These are phyloP conservation scores for Cheilosia soror DNA, from an alignment of 2,888 invertebrate species.

Conservation along the genomic window DNA sequence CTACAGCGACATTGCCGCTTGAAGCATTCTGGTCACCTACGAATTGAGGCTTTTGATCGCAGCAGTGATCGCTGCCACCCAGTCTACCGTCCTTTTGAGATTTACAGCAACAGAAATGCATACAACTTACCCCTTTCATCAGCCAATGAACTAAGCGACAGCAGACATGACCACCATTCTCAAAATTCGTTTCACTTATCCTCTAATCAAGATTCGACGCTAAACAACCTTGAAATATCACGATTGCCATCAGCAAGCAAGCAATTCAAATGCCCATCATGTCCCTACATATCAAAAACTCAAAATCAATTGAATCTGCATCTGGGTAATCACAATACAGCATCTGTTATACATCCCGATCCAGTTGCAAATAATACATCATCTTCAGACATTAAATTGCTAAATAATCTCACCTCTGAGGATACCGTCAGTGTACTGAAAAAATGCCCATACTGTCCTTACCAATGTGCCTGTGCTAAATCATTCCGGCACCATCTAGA, in stretches of 20 bases:
- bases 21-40: constrained; percentile 90
- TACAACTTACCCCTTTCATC: constrained; percentile 45
- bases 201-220: background rate
- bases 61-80: constrained; percentile 77
- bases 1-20: constrained; percentile 90
- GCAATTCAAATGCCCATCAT: constrained; percentile 87
- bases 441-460: constrained; percentile 91
- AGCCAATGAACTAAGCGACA: constrained; percentile 65
- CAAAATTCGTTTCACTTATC: background rate
- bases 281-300: constrained; percentile 93
- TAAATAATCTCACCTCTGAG: too few relatives aligned
- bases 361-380: too few relatives aligned
- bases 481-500: constrained; percentile 90
- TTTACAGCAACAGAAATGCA: constrained; percentile 61
- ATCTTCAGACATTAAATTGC: too few relatives aligned
- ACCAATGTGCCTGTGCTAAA: constrained; percentile 88
- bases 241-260: constrained; percentile 86
- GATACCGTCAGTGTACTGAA: constrained; percentile 74
- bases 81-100: constrained; percentile 81
- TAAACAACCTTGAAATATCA: constrained; percentile 12
- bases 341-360: background rate
- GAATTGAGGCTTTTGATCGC: constrained; percentile 86
- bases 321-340: constrained; percentile 88
- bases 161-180: constrained; percentile 72
- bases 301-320: constrained; percentile 94